These are phyloP conservation scores for Porphyrio hochstetteri DNA, from an alignment of 2,113 vertebrate species.

Conservation along the genomic window DNA sequence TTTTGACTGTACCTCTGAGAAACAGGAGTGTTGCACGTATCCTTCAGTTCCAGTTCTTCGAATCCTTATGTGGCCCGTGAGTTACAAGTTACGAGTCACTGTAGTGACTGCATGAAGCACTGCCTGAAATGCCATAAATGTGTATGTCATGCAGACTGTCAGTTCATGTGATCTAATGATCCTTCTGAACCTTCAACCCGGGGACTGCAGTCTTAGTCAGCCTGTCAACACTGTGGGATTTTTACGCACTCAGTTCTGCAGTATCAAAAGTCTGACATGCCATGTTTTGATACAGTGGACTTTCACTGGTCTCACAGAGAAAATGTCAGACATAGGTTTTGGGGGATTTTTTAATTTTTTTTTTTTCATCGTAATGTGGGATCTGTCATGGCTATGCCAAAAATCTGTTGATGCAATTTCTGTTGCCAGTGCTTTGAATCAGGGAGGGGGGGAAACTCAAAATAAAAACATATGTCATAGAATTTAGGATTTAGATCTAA, in stretches of 20 bases:
- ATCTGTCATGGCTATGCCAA: constrained; percentile 61
- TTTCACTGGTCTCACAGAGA: background rate
- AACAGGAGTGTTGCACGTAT: background rate
- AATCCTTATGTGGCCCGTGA: background rate
- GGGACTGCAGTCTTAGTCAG: background rate
- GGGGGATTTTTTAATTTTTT: background rate
- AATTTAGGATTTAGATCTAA: constrained; percentile 57
- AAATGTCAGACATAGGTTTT: background rate
- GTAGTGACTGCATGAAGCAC: background rate
- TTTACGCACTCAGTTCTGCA: background rate
- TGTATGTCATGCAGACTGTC: background rate
- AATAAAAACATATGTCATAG: constrained; percentile 66
- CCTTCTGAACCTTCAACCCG: background rate
- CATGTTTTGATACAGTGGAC: constrained; percentile 2
- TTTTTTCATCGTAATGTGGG: constrained; percentile 33
- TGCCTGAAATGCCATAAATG: background rate
- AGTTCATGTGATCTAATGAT: background rate
- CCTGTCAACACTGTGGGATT: background rate
- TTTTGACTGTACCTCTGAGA: background rate
- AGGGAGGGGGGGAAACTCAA: constrained; percentile 7
- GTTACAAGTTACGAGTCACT: background rate
- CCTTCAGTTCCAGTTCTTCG: background rate
- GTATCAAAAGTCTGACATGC: background rate
- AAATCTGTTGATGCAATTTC: constrained; percentile 61
- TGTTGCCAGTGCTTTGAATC: constrained; percentile 64